phyloP scores from a whole-genome alignment of 2,797 vertebrate species.

The Esox masquinongy region DNA sequence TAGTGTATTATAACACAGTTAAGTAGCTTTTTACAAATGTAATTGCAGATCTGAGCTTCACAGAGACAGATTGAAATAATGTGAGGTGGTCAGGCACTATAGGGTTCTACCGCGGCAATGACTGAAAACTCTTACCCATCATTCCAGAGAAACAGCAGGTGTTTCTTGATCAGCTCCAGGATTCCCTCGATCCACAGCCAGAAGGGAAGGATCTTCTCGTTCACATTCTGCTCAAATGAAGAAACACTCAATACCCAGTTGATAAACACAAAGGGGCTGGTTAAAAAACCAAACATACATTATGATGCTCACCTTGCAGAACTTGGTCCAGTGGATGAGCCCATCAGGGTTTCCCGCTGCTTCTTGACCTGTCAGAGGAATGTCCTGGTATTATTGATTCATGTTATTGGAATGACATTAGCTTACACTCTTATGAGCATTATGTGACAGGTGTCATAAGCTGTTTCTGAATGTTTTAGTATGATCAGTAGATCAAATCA shows the following conservation, averaged over 20 bases:
- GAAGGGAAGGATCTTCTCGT: conserved; percentile 92
- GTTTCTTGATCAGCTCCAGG: conserved; percentile 94
- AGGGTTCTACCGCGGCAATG: neutral
- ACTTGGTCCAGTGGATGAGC: conserved; percentile 89
- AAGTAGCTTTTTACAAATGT: neutral
- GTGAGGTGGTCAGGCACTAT: neutral
- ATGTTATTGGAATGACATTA: neutral
- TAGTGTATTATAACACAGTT: neutral
- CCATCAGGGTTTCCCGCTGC: conserved; percentile 78
- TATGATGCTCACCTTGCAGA: conserved; percentile 87
- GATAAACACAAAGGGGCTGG: neutral
- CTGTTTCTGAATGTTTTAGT: neutral
- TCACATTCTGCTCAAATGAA: conserved; percentile 76
- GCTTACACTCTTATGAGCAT: neutral
- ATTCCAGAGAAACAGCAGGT: conserved; percentile 92
- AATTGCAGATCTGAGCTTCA: neutral
- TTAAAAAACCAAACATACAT: neutral
- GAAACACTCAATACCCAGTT: neutral
- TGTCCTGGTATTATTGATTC: neutral
- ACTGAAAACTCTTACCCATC: conserved; percentile 82
- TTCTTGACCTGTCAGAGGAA: conserved; percentile 50
- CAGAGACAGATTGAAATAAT: neutral
- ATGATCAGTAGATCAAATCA: neutral
- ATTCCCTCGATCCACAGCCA: conserved; percentile 98
- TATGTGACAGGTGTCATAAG: neutral